phyloP scores from a whole-genome alignment of 37 sponge, comb jelly and placozoan genomes.

The Diacarnus erythraeanus region DNA sequence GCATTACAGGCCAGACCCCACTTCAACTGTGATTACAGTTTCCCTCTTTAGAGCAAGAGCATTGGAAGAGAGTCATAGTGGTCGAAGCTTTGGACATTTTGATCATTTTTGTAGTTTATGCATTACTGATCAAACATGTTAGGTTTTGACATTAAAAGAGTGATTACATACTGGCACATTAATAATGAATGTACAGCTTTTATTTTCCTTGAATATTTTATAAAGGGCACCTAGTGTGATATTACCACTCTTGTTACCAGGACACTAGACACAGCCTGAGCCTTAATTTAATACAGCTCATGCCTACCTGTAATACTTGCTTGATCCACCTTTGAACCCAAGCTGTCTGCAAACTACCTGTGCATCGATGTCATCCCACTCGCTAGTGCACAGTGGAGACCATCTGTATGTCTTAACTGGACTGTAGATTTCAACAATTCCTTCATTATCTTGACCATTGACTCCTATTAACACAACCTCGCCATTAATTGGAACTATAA shows the following conservation, averaged over 20 bases:
- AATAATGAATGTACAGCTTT: no score
- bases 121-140: neutral
- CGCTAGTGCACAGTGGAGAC: constrained; percentile 31
- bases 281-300: neutral
- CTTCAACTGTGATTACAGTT: no score
- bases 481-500: constrained; percentile 6
- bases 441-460: constrained; percentile 5
- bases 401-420: constrained; percentile 6
- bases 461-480: constrained; percentile 18
- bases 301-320: constrained; percentile 11
- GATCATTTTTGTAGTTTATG: no score
- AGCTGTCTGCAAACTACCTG: constrained; percentile 26
- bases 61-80: no score
- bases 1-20: no score
- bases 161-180: neutral
- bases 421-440: constrained; percentile 32
- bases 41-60: no score
- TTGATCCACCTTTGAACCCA: constrained; percentile 21
- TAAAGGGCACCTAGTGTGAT: no score
- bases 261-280: neutral
- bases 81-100: no score
- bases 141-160: neutral
- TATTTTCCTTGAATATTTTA: no score
- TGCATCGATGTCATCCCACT: constrained; percentile 27
- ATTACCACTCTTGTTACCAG: neutral